phyloP scores from a whole-genome alignment of 1,140 invertebrate species.

The Chrysoperla carnea region DNA sequence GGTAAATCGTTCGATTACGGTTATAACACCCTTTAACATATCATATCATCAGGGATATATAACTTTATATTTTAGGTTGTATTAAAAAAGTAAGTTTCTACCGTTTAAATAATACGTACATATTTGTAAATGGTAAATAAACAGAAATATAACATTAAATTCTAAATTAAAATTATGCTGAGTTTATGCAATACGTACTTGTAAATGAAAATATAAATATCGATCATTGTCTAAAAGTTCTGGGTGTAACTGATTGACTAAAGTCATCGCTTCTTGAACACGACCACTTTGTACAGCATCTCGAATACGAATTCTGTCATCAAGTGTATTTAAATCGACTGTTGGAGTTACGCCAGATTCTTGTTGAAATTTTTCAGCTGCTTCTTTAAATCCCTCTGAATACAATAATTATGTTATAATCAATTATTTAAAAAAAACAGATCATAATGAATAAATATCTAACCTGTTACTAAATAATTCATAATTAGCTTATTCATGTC shows the following conservation, averaged over 20 bases:
- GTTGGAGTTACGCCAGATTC: conserved; percentile 81
- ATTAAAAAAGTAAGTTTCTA: too few species aligned
- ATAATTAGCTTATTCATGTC: conserved; percentile 96
- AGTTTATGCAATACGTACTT: conserved; percentile 31
- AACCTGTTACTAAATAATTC: conserved; percentile 96
- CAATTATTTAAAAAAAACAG: conserved; percentile 6
- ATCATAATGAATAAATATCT: conserved; percentile 9
- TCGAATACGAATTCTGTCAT: conserved; percentile 85
- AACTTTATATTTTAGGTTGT: too few species aligned
- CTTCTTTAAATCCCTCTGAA: conserved; percentile 93
- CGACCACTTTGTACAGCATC: conserved; percentile 87
- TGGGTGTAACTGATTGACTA: conserved; percentile 90
- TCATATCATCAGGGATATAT: too few species aligned
- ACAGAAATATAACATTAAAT: too few species aligned
- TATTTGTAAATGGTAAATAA: too few species aligned
- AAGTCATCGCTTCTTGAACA: conserved; percentile 80
- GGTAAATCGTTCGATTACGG: too few species aligned
- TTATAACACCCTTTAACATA: too few species aligned
- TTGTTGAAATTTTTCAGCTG: conserved; percentile 89
- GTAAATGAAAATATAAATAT: conserved; percentile 90
- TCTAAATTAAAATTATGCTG: too few species aligned
- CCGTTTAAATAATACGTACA: too few species aligned
- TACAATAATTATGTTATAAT: conserved; percentile 8
- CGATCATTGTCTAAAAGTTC: conserved; percentile 88
- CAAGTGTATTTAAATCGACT: conserved; percentile 74